Evolutionary conservation across 1,140 invertebrate species (phyloP).

Genomic region (Potamilus streckersoni): DNA sequence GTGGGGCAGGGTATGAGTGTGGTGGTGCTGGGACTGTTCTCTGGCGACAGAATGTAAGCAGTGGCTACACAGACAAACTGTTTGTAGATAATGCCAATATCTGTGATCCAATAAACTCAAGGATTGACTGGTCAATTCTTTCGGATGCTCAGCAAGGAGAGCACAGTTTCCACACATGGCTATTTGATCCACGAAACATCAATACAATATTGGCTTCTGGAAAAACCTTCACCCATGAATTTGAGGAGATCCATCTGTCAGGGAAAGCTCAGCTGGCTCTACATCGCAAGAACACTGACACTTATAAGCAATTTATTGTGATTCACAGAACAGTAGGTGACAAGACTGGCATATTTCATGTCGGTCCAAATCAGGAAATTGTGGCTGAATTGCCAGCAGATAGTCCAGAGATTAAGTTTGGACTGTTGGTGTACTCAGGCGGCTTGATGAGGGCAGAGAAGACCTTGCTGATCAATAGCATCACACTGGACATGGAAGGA

Average conservation of each 20-base stretch:
- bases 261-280: slow-evolving; percentile 49
- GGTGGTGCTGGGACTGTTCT: slow-evolving; percentile 53
- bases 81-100: slow-evolving; percentile 46
- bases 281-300: slow-evolving; percentile 39
- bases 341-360: slow-evolving; percentile 49
- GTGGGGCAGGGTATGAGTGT: slow-evolving; percentile 50
- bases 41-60: slow-evolving; percentile 27
- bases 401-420: slow-evolving; percentile 53
- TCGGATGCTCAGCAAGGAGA: slow-evolving; percentile 40
- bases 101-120: slow-evolving; percentile 35
- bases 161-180: slow-evolving; percentile 53
- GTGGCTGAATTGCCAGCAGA: slow-evolving; percentile 39
- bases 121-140: slow-evolving; percentile 42
- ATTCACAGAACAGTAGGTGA: slow-evolving; percentile 49
- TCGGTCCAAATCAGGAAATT: slow-evolving; percentile 44
- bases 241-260: slow-evolving; percentile 37
- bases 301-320: slow-evolving; percentile 40
- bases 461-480: slow-evolving; percentile 41
- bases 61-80: slow-evolving; percentile 29
- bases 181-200: slow-evolving; percentile 40
- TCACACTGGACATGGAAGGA: slow-evolving; percentile 52
- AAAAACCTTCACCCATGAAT: slow-evolving; percentile 4
- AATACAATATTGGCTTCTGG: not conserved
- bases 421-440: slow-evolving; percentile 43
- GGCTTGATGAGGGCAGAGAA: slow-evolving; percentile 40